These are phyloP conservation scores for Psittacula cyanocephala DNA, from an alignment of 2,113 vertebrate genomes.

Conservation along the genomic window DNA sequence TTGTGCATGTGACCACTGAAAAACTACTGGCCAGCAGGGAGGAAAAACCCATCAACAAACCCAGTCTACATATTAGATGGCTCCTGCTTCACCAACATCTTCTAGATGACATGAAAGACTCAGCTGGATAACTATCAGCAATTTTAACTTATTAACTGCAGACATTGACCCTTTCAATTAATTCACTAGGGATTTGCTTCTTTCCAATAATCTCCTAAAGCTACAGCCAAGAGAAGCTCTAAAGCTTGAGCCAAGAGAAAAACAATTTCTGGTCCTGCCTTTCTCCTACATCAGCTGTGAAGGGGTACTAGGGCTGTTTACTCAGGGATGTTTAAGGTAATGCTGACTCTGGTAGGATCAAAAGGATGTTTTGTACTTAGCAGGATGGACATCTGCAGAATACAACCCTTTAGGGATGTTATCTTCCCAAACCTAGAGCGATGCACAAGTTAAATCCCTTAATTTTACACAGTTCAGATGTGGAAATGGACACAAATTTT, in stretches of 20 bases:
- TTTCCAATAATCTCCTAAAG: not conserved
- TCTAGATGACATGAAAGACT: not conserved
- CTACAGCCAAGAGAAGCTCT: not conserved
- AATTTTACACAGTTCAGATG: not conserved
- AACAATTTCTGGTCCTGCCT: not conserved
- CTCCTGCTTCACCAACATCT: not conserved
- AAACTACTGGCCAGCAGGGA: not conserved
- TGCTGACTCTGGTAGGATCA: not conserved
- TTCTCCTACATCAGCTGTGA: not conserved
- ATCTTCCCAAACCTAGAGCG: not conserved
- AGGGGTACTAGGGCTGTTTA: not conserved
- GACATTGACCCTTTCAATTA: conserved; percentile 26
- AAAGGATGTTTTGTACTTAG: not conserved
- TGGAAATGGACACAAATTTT: not conserved
- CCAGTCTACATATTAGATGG: not conserved
- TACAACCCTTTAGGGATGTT: not conserved
- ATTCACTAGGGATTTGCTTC: not conserved
- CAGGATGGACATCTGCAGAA: not conserved
- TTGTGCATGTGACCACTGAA: not conserved
- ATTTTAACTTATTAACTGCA: conserved; percentile 41
- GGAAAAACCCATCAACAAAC: not conserved
- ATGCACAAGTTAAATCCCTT: not conserved
- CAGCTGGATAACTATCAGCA: conserved; percentile 8
- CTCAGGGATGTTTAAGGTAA: not conserved
- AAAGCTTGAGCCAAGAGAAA: not conserved